Percentiles rank a stretch among this genome's conserved stretches.
phyloP scores from a whole-genome alignment of 2,797 vertebrate genomes.

The Xiphophorus birchmanni region DNA sequence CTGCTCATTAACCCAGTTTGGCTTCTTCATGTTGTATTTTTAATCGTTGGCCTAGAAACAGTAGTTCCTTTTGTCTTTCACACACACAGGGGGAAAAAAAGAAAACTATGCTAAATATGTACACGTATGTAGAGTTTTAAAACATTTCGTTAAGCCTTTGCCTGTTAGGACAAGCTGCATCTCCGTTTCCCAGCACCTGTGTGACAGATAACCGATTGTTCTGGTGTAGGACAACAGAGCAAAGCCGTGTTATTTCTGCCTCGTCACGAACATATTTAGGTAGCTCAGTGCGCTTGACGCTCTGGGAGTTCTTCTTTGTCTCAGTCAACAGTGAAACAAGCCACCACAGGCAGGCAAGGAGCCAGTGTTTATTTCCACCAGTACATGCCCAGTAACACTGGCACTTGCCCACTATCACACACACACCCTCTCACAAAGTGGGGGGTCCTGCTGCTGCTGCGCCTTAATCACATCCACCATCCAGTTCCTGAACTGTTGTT shows the following conservation, averaged over 20 bases:
- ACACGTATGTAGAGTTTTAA: neutral
- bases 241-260: neutral
- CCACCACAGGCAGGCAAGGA: conserved; percentile 41
- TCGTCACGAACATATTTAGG: neutral
- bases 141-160: neutral
- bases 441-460: conserved; percentile 49
- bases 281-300: conserved; percentile 3
- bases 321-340: conserved; percentile 34
- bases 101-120: neutral
- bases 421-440: conserved; percentile 29
- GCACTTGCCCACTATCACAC: conserved; percentile 69
- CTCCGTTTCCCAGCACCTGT: conserved; percentile 3
- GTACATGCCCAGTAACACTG: conserved; percentile 60
- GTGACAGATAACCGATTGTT: neutral
- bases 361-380: conserved; percentile 67
- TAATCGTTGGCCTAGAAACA: conserved; percentile 7
- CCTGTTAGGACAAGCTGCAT: neutral
- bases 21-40: neutral
- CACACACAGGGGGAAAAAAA: neutral
- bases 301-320: conserved; percentile 22
- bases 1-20: neutral
- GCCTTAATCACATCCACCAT: neutral
- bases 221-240: neutral
- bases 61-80: neutral
- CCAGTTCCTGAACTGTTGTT: neutral